Conservation (phyloP, 2,888 invertebrate genomes). For the Pantelozetes paolii region DNA sequence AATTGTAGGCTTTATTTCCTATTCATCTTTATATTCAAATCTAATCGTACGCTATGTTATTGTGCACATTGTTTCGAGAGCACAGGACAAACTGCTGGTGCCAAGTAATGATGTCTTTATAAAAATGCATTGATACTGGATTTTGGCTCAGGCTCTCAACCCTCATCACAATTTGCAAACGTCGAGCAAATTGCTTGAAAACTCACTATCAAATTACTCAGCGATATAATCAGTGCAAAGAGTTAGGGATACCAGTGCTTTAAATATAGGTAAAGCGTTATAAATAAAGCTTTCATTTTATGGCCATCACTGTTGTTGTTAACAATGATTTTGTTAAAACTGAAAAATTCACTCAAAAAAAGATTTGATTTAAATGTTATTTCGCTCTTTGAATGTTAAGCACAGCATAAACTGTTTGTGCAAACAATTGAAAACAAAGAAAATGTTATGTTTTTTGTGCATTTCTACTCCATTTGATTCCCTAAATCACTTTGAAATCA, state of each 20-base stretch:
- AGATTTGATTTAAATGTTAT: background rate
- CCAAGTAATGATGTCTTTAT: slow-evolving; percentile 26
- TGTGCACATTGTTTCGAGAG: background rate
- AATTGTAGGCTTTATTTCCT: slow-evolving; percentile 25
- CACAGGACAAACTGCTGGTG: background rate
- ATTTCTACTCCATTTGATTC: slow-evolving; percentile 28
- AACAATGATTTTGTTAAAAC: background rate
- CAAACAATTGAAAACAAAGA: background rate
- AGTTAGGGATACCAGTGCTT: background rate
- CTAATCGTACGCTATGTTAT: background rate
- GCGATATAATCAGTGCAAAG: background rate
- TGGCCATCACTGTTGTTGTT: background rate
- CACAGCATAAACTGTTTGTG: background rate
- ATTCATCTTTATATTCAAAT: slow-evolving; percentile 20
- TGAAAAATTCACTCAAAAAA: background rate
- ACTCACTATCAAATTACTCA: slow-evolving; percentile 22
- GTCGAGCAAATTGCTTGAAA: slow-evolving; percentile 30
- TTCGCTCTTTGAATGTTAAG: slow-evolving; percentile 5
- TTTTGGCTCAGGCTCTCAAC: slow-evolving; percentile 9
- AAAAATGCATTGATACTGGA: slow-evolving; percentile 16
- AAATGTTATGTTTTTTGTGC: background rate
- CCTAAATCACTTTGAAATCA: background rate
- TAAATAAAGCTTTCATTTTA: background rate
- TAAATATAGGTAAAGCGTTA: slow-evolving; percentile 25
- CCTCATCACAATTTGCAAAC: slow-evolving; percentile 31